Evolutionary conservation across 2,888 invertebrate species (phyloP), one percentile per base, ranked within the genome.

Genomic region (Arenicola marina): DNA sequence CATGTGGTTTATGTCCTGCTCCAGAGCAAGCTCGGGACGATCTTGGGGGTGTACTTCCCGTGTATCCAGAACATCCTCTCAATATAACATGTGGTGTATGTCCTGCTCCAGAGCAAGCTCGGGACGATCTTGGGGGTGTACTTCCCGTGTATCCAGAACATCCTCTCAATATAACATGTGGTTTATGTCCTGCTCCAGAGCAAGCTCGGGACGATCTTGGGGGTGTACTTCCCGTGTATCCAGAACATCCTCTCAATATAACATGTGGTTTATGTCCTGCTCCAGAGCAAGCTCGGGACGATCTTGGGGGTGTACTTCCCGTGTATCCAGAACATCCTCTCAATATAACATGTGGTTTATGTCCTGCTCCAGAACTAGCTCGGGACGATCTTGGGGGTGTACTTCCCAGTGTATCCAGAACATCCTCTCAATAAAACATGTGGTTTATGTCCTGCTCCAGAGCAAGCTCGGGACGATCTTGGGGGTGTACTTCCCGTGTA

Each of bases 181-280:
- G n/a, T n/a, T n/a, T n/a, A n/a, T n/a, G n/a, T n/a, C n/a, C n/a
- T n/a, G n/a, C 38, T 56, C 1, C 61, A 61, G 65, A 28, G 2
- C 4, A 92, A 95, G 70, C 93, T 99, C 91, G 98, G 98, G 77
- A 98, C 97, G 48, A 89, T 98, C 78, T 92, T 98, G 84, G 98
- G 98, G 66, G 97, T 98, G 72, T 99, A 91, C 86, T 88, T 99
- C 68, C 99, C 99, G 62, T 99, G 98, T 85, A 95, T 99, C 80
- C 99, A 99, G 86, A 99, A 99, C 86, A 99, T 99, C 85, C 98
- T 99, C n/a, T n/a, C n/a, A n/a, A n/a, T n/a, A n/a, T n/a, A n/a
- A n/a, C n/a, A n/a, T n/a, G n/a, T n/a, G n/a, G n/a, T n/a, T n/a
- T n/a, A n/a, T n/a, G n/a, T n/a, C n/a, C n/a, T n/a, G n/a, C 38